Base-by-base conservation (phyloP, 2,888 invertebrate species). In the Nymphalis c-album region DNA sequence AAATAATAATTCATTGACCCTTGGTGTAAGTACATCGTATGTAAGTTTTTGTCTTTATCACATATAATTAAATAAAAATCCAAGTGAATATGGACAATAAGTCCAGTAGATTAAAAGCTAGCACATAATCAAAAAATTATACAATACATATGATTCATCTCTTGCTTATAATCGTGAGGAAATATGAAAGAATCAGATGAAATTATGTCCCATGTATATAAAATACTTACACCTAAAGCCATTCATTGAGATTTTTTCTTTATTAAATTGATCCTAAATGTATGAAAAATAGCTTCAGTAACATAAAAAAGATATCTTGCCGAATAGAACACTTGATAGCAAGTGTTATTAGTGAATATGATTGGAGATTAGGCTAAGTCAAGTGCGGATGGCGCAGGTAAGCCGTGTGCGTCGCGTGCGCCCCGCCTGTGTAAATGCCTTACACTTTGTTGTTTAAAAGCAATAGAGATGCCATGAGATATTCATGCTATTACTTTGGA, bases 291-390 rank as follows among this genome's bases (percentile, higher is more conserved):
- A 55, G 2, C 18, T 20, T 57, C 18, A n/a, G 31, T 17, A 51
- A 26, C 31, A 65, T 31, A 20, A 60, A 60, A 65, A 40, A 63
- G 63, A 64, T 46, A 57, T 60, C 48, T 64, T 67, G 60, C 50
- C 53, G 46, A 62, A 64, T 64, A 67, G 22, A 61, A 55, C 71
- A 71, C 63, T 71, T 73, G 73, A 69, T 70, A 75, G 77, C 76
- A 79, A 75, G 77, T 78, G 79, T 81, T 80, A 83, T 82, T 83
- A 82, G 82, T 79, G 78, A 86, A 86, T 86, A 85, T 85, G 84
- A 86, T 78, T 80, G 76, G 75, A 83, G 83, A 86, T 87, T 86
- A 85, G 77, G 78, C 79, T 77, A 75, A 79, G 77, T 78, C 77
- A 74, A 78, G 78, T 74, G 77, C 74, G 80, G 78, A 76, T 75